Evolutionary conservation across 2,888 invertebrate species (phyloP), one percentile per base, ranked within the genome.

Genomic region (Ectemnius lituratus): DNA sequence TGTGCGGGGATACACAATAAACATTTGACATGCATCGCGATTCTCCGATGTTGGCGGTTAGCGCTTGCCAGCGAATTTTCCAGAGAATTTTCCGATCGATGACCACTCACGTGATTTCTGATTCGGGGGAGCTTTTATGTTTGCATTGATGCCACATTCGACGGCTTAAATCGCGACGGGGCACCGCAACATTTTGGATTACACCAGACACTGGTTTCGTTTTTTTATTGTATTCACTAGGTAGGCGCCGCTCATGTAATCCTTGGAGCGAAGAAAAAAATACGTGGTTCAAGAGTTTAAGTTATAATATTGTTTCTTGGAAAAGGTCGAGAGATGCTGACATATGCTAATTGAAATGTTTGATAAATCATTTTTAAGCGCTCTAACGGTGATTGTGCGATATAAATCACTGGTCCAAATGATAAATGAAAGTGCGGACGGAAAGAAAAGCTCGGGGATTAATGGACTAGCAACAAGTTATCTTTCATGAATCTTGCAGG

Each of bases 61-160:
- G 20, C 23, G 37, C 37, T 37, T 37, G 5, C 46, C 62, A 62
- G 75, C 77, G 84, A 83, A 82, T 84, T 81, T 84, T 84, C 83
- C 83, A 77, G 80, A 71, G 74, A 49, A 57, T 66, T 66, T 67
- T 60, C 61, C 61, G 61, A 52, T 27, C 61, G 61, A 67, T 67
- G 52, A 45, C 52, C 56, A 61, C 46, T 27, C 46, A 23, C 28
- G 37, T 56, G 28, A 45, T 14, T 23, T 20, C 57, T 37, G 60
- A 60, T 60, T 60, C 16, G 14, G 27, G 18, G 28, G 60, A 13
- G 63, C 27, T 49, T 63, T 52, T 49, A 63, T 64, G 56, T 64
- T 56, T 56, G 64, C 56, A 28, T 28, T 27, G 64, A 64, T 20
- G 64, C 64, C 56, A 52, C 64, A 64, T 64, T 28, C 23, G 56